These are phyloP conservation scores for Sylvicola fuscatus DNA, from an alignment of 2,888 invertebrate genomes.

Conservation along the genomic window DNA sequence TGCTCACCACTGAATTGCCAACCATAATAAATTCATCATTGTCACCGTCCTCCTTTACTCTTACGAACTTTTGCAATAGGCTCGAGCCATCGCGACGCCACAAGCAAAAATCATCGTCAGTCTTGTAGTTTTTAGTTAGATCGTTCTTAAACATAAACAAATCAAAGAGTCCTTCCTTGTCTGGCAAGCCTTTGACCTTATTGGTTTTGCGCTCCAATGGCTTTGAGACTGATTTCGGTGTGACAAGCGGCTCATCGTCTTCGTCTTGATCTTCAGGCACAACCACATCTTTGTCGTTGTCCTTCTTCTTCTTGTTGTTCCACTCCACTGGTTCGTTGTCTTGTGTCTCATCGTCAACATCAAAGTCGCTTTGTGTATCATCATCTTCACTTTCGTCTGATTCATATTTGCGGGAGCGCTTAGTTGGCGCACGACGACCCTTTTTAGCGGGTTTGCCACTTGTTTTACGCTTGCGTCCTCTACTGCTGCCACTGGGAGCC, in stretches of 20 bases:
- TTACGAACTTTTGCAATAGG: constrained; percentile 22
- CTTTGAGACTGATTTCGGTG: neutral
- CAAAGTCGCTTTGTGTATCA: neutral
- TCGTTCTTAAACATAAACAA: constrained; percentile 20
- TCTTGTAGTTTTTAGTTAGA: constrained; percentile 15
- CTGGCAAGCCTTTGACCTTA: constrained; percentile 8
- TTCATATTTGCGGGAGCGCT: constrained; percentile 3
- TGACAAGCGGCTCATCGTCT: constrained; percentile 2
- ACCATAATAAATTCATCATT: constrained; percentile 20
- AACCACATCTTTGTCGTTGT: neutral
- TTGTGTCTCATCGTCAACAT: neutral
- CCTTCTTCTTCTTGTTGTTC: neutral
- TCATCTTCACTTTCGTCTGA: constrained; percentile 1
- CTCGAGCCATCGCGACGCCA: constrained; percentile 24
- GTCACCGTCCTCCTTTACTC: constrained; percentile 13
- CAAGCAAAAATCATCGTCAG: constrained; percentile 20
- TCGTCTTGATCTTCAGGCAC: constrained; percentile 4
- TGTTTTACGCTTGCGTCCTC: constrained; percentile 2
- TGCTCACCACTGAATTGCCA: constrained; percentile 23
- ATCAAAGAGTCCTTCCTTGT: constrained; percentile 11
- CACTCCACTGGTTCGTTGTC: neutral
- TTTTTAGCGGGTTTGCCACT: neutral
- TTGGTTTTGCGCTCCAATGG: neutral
- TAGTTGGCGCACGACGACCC: neutral
- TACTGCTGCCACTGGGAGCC: neutral